Evolutionary conservation across 2,113 vertebrate genomes (phyloP), one percentile per base, ranked within the genome.

Genomic region (Tonatia bakeri): DNA sequence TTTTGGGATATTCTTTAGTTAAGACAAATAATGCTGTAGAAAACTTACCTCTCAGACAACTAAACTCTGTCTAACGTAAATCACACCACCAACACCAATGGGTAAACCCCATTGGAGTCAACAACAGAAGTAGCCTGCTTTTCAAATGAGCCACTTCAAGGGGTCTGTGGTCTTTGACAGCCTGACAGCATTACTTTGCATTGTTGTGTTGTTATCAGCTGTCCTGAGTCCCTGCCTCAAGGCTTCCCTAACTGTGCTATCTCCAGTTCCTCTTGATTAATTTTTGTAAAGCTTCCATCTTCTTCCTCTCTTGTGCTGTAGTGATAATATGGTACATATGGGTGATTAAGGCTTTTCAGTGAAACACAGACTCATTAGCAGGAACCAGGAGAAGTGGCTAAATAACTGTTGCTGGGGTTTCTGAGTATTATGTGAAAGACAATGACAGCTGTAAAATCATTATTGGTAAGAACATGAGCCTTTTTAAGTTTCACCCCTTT

Each of bases 391-490:
- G 43, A 36, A n/a, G 9, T 40, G 75, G 38, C 43, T 82, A 40
- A 38, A 5, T n/a, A 36, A 43, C 7, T 31, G 4, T 67, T 75
- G 26, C 43, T 20, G 14, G 38, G 38, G 2, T 84, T 79, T 88
- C 76, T 64, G 45, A 70, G 52, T 72, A 91, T 80, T 76, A 94
- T 61, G 54, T 65, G 33, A 87, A 94, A 92, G 87, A 81, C 64
- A 79, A 59, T 31, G 81, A 65, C 14, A 83, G 26, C n/a, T 1
- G 22, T 45, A 52, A 92, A 81, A 12, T 20, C 54, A 45, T 85
- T 17, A 16, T 13, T 17, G 33, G 54, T 43, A 47, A 54, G 47
- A 94, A 26, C 14, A 52, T 45, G 24, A 15, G 52, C 94, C 59
- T 56, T 72, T 64, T 91, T 26, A 86, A 47, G 61, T 77, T 89